Percentiles rank a stretch among this genome's conserved stretches.
Evolutionary conservation across 2,113 vertebrate species (phyloP).

Genomic region (Mustelus asterias): DNA sequence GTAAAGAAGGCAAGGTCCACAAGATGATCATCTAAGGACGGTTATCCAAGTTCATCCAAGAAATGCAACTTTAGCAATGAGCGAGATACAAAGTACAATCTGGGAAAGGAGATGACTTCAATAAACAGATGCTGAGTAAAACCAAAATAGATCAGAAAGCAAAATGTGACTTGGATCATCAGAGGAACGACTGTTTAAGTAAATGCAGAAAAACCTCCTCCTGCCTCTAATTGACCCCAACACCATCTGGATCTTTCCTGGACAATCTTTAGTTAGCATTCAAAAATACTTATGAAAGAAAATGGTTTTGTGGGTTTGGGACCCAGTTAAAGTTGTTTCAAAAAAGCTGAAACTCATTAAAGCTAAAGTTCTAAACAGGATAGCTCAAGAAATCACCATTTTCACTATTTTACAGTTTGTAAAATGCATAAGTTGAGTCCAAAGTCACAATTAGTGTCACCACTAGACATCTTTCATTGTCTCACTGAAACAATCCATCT

Average conservation of each 20-base stretch:
- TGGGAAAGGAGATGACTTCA: background rate
- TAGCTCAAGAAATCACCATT: background rate
- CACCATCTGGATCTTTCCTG: background rate
- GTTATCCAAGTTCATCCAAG: background rate
- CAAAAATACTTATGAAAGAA: background rate
- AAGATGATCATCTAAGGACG: background rate
- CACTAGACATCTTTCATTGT: background rate
- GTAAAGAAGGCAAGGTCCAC: background rate
- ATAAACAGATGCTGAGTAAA: background rate
- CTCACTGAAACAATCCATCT: background rate
- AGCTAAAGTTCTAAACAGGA: background rate
- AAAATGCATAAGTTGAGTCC: background rate
- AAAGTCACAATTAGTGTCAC: background rate
- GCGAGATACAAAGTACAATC: background rate
- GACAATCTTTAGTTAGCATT: slow-evolving; percentile 3
- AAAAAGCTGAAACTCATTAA: background rate
- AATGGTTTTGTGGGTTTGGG: slow-evolving; percentile 9
- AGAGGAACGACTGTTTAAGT: background rate
- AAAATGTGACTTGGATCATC: background rate
- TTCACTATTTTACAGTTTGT: background rate
- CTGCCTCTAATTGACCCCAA: slow-evolving; percentile 13
- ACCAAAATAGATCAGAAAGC: background rate
- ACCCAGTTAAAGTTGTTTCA: background rate
- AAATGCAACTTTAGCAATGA: background rate
- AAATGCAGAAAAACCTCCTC: background rate